Base-by-base conservation (phyloP, 2,113 vertebrate species). In the Alligator sinensis region DNA sequence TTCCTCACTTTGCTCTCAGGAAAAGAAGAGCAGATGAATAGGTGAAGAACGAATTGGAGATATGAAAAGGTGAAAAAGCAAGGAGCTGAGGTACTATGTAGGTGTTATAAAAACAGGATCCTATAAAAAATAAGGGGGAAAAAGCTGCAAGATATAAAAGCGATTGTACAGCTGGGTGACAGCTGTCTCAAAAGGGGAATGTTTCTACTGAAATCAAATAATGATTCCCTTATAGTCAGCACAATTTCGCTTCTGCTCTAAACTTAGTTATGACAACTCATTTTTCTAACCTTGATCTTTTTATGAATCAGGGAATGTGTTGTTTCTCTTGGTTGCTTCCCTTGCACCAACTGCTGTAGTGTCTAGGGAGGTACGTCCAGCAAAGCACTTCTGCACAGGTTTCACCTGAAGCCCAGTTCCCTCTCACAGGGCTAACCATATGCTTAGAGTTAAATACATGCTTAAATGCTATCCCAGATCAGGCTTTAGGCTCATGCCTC, bases 401-500 rank as follows among this genome's bases (percentile, higher is more conserved):
- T 78, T 90, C 76, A 79, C 86, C 78, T 86, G 72, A 82, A 87
- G 84, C 75, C n/a, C 55, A 82, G 58, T n/a, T 90, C 80, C 57
- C 27, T 86, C 4, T 75, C 82, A 80, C 78, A 72, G n/a, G 11
- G 72, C 77, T 90, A 82, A 28, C 84, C 25, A 47, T 63, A 82
- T 77, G 62, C 55, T 90, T 84, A 87, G 58, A 14, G 25, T 80
- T 80, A 75, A 82, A 62, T 25, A 78, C 19, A 30, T 24, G 58
- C 79, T 89, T 89, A 88, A 75, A 27, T 90, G 84, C 15, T 89
- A 82, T 87, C 59, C 59, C 82, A 77, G 70, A 90, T 93, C 88
- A 70, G 84, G 47, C 66, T 59, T 5, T 59, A 14, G 90, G 75
- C 93, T 96, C 75, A 21, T 34, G 80, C 74, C 77, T 82, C 64